Percentiles rank a stretch among this genome's conserved stretches.
phyloP scores from a whole-genome alignment of 30 jellyfish, hydroid and myxozoan species.

The Chironex yamaguchii region DNA sequence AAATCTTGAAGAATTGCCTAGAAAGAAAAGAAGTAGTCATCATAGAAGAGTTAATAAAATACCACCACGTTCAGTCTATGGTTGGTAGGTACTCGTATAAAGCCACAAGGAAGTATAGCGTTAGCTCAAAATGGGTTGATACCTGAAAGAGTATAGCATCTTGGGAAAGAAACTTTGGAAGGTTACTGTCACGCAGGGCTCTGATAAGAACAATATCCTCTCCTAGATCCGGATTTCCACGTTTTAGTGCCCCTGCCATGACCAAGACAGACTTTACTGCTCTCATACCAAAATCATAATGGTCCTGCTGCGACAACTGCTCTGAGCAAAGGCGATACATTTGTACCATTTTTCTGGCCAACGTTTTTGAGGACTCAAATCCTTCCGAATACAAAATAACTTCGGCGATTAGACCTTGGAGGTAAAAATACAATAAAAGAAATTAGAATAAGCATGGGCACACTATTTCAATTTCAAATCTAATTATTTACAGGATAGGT shows the following conservation, averaged over 20 bases:
- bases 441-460: too few relatives aligned
- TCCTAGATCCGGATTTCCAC: slow-evolving; percentile 87
- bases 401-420: slow-evolving; percentile 98
- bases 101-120: too few relatives aligned
- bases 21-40: too few relatives aligned
- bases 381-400: slow-evolving; percentile 98
- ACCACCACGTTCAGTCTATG: too few relatives aligned
- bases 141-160: slow-evolving; percentile 89
- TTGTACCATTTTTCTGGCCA: slow-evolving; percentile 97
- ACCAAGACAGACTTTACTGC: slow-evolving; percentile 98
- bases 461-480: too few relatives aligned
- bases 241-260: slow-evolving; percentile 99
- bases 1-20: slow-evolving; percentile 97
- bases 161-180: slow-evolving; percentile 94
- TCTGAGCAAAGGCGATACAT: slow-evolving; percentile 98
- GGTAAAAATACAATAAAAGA: too few relatives aligned
- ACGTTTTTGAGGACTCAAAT: slow-evolving; percentile 93
- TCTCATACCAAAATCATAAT: slow-evolving; percentile 99
- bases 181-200: slow-evolving; percentile 95
- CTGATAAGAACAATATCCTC: slow-evolving; percentile 96
- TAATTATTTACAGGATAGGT: too few relatives aligned
- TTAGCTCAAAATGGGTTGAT: too few relatives aligned
- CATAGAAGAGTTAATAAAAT: too few relatives aligned
- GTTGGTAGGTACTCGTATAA: too few relatives aligned
- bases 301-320: slow-evolving; percentile 99